A percentile compares a stretch with the other conserved stretches of the same genome.
Conservation (phyloP, 2,113 vertebrate species). For the Origma solitaria region DNA sequence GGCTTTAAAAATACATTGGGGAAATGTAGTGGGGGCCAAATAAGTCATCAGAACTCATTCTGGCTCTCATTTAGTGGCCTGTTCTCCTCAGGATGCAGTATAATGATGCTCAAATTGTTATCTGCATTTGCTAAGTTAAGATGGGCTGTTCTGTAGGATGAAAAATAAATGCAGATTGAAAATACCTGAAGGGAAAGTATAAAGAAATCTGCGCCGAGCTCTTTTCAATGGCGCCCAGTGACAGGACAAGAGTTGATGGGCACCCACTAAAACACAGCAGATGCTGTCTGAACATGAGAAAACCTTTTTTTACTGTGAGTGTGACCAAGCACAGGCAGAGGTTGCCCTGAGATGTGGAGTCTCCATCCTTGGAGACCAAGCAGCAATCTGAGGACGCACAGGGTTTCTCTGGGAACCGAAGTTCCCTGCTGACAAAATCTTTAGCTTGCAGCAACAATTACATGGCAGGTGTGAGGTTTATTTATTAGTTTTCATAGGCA, state of each 20-base stretch:
- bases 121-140: neutral
- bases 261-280: neutral
- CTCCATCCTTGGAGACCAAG: neutral
- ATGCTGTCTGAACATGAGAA: neutral
- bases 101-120: neutral
- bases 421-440: neutral
- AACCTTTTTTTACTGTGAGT: neutral
- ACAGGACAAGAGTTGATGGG: neutral
- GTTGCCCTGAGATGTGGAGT: neutral
- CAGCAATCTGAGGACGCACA: neutral
- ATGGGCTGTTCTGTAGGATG: neutral
- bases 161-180: neutral
- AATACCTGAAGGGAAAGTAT: neutral
- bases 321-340: neutral
- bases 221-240: neutral
- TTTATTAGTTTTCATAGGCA: neutral
- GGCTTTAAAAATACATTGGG: slow-evolving; percentile 3
- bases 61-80: neutral
- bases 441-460: neutral
- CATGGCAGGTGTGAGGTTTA: neutral
- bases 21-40: neutral
- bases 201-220: neutral
- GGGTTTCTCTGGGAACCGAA: neutral
- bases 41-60: neutral
- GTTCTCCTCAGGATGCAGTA: neutral